These are phyloP conservation scores for Druon quercuslanigerum DNA, from an alignment of 1,140 invertebrate species.

Conservation along the genomic window DNA sequence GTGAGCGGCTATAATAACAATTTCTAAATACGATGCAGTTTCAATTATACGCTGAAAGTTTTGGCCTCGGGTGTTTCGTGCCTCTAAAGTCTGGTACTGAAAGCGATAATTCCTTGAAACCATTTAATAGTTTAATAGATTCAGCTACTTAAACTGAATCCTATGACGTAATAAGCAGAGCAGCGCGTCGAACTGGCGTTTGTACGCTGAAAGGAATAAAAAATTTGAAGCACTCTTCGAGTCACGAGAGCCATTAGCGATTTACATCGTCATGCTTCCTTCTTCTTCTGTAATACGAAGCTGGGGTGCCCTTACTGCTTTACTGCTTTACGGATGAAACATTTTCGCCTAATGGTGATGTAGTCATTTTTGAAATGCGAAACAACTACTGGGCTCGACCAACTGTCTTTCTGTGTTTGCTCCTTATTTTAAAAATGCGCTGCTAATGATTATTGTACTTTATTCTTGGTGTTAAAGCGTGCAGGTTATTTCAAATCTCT, in stretches of 20 bases:
- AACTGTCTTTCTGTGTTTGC: background rate
- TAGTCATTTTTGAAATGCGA: background rate
- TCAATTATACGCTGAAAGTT: background rate
- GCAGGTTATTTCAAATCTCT: no score
- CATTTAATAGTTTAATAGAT: slow-evolving; percentile 23
- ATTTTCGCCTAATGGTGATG: slow-evolving; percentile 9
- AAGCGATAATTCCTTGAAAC: slow-evolving; percentile 11
- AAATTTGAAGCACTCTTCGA: slow-evolving; percentile 5
- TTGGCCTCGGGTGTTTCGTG: background rate
- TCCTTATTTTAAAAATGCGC: background rate
- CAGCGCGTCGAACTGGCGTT: background rate
- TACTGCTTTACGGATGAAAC: slow-evolving; percentile 9
- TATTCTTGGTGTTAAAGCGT: background rate
- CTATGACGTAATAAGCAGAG: slow-evolving; percentile 18
- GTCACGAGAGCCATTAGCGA: slow-evolving; percentile 15
- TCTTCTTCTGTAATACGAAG: background rate
- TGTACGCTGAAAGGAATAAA: background rate
- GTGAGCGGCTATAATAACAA: no score
- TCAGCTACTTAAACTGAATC: slow-evolving; percentile 21
- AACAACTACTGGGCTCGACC: background rate
- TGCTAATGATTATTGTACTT: background rate
- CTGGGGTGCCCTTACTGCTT: background rate
- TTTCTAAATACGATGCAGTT: background rate
- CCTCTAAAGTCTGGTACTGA: background rate
- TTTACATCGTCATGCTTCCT: background rate